Conservation (phyloP, 2,113 vertebrate genomes). For the Myotis lucifugus region DNA sequence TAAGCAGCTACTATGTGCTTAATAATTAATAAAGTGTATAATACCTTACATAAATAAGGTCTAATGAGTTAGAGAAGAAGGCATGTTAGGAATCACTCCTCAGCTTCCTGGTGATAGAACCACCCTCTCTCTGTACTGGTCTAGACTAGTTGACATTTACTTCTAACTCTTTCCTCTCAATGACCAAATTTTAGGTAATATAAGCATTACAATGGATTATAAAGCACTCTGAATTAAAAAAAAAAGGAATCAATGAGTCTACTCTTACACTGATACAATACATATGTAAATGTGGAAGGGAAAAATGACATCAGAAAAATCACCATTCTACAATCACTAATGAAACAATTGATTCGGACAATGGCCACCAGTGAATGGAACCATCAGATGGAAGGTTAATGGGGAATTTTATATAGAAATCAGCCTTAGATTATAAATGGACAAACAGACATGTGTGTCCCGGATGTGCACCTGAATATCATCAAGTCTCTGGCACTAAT, state of each 20-base stretch:
- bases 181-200: background rate
- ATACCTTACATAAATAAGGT: background rate
- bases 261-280: rapidly evolving
- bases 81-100: background rate
- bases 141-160: background rate
- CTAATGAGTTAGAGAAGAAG: background rate
- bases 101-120: background rate
- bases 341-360: background rate
- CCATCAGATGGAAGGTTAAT: background rate
- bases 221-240: background rate
- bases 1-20: background rate
- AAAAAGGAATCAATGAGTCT: background rate
- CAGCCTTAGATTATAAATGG: background rate
- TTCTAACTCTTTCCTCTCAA: background rate
- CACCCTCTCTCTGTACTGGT: background rate
- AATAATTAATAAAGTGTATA: background rate
- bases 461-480: background rate
- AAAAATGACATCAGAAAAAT: background rate
- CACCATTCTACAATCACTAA: too few relatives aligned
- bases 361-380: background rate
- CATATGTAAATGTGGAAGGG: rapidly evolving
- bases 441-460: background rate
- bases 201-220: background rate
- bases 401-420: background rate
- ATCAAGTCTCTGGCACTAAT: background rate